These are phyloP conservation scores for Sminthurinus signatus DNA, from an alignment of 1,140 invertebrate species.

Conservation along the genomic window DNA sequence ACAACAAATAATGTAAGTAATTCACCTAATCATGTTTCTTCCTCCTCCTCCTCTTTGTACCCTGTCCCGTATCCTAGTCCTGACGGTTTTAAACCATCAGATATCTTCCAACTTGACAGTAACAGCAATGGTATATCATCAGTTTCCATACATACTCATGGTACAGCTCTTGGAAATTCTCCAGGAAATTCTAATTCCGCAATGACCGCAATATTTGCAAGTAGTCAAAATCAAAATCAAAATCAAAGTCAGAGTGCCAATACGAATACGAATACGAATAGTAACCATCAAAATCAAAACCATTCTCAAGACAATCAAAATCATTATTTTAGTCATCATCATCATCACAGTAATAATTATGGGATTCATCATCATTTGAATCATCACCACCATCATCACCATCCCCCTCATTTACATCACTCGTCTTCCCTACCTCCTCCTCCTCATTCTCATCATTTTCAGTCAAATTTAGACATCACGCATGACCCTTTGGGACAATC, in stretches of 20 bases:
- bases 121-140: too few relatives aligned
- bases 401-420: too few relatives aligned
- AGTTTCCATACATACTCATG: too few relatives aligned
- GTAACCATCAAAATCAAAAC: too few relatives aligned
- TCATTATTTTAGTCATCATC: background rate
- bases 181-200: slow-evolving; percentile 14
- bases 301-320: background rate
- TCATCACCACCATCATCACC: slow-evolving; percentile 5
- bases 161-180: too few relatives aligned
- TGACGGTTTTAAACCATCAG: slow-evolving; percentile 33
- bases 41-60: background rate
- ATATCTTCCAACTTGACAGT: slow-evolving; percentile 39
- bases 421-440: too few relatives aligned
- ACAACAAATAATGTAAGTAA: background rate
- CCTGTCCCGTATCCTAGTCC: slow-evolving; percentile 7
- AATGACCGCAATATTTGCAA: too few relatives aligned
- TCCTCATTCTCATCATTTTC: background rate
- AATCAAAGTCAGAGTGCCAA: too few relatives aligned
- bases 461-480: background rate
- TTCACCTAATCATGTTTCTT: background rate
- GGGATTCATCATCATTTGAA: background rate
- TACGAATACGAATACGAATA: too few relatives aligned
- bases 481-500: background rate
- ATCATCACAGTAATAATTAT: background rate
- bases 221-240: too few relatives aligned